Evolutionary conservation across 2,113 vertebrate genomes (phyloP), one percentile per base, ranked within the genome.

Genomic region (Cyphomyrus plagiostoma): DNA sequence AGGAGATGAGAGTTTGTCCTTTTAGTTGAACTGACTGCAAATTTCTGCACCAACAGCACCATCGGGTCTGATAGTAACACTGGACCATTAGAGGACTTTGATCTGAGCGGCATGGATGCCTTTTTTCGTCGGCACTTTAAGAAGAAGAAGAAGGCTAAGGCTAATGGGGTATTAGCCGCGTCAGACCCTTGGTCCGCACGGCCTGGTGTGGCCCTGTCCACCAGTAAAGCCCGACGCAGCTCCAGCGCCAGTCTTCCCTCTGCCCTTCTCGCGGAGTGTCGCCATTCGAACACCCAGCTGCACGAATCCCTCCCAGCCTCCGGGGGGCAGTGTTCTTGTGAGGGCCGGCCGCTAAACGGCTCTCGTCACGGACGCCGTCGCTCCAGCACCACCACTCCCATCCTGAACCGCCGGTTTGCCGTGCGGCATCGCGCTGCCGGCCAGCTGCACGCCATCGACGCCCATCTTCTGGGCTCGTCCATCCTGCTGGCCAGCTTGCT

Each of bases 111-210:
- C 86, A 98, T 99, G 98, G 97, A 98, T 90, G 95, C 94, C 49
- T 99, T 99, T 94, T 97, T 98, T 91, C 96, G 95, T 88, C 95
- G 95, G 49, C 98, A 96, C 90, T 98, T 98, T 66, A 93, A 93
- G 88, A 39, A 92, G 92, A 95, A 96, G 92, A 90, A 93, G 88
- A 42, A 92, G 92, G 95, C 96, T 92, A 90, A 91, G 15, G 21
- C 91, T 1, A 92, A 91, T 86, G 87, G n/a, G 19, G 26, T 4
- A 66, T 10, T 5, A 2, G 0, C 39, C 90, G 46, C 86, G 0
- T 90, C 88, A 84, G 87, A 90, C 86, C 77, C 89, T 2, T 45
- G 90, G 85, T 89, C 89, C 2, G 49, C 89, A 88, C 93, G 94
- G 0, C 86, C 89, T 5, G 35, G 89, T 0, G 91, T 96, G 87